A percentile compares a stretch with the other conserved stretches of the same genome.
These are phyloP conservation scores for Oscarella lobularis DNA, from an alignment of 37 sponge, comb jelly and placozoan genomes.

Conservation along the genomic window DNA sequence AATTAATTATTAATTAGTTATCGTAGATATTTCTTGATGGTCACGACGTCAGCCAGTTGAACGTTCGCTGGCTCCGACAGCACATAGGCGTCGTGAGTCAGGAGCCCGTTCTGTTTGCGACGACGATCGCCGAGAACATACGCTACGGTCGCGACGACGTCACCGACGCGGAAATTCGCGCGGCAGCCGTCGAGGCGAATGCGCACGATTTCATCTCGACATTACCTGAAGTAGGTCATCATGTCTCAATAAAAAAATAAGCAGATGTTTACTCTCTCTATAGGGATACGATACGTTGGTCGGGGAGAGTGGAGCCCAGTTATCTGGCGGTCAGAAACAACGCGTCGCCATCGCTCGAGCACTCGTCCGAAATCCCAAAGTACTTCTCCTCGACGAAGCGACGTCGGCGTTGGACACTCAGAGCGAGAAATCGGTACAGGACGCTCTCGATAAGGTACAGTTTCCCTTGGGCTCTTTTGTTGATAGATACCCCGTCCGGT, in stretches of 20 bases:
- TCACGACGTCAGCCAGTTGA: conserved; percentile 30
- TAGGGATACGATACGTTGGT: conserved; percentile 62
- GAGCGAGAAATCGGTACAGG: conserved; percentile 78
- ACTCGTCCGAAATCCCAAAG: conserved; percentile 76
- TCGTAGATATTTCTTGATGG: conserved; percentile 38
- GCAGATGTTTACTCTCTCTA: too few species aligned
- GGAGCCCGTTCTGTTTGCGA: conserved; percentile 43
- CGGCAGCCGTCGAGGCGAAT: conserved; percentile 75
- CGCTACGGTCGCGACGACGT: conserved; percentile 54
- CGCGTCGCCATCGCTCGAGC: conserved; percentile 88
- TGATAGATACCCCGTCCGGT: too few species aligned
- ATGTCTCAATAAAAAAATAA: too few species aligned
- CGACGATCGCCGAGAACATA: conserved; percentile 38
- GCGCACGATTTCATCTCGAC: conserved; percentile 70
- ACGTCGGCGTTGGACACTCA: conserved; percentile 86
- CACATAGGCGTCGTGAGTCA: conserved; percentile 89
- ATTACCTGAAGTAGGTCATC: conserved; percentile 50
- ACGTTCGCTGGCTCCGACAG: conserved; percentile 68
- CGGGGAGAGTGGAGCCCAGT: conserved; percentile 72
- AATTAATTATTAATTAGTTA: background rate
- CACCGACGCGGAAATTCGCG: conserved; percentile 52
- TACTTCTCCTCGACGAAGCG: conserved; percentile 88
- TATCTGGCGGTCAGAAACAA: conserved; percentile 92
- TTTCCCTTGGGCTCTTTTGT: too few species aligned
- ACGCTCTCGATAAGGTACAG: conserved; percentile 86